Base-by-base conservation (phyloP, 2,113 vertebrate species). In the Tursiops truncatus region DNA sequence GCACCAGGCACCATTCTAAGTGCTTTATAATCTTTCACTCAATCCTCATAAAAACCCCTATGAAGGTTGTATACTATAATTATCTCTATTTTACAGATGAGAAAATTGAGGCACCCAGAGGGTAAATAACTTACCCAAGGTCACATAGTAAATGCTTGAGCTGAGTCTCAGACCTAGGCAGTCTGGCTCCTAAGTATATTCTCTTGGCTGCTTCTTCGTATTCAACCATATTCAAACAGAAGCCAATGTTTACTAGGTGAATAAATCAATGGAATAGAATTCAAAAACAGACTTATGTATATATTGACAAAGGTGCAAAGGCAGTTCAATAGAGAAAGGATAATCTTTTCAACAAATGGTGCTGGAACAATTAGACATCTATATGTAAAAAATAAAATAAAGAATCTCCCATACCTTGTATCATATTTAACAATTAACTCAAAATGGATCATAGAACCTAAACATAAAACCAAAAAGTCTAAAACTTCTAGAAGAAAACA, bases 251-350 rank as follows among this genome's bases (percentile, higher is more conserved):
- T 87, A 91, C 67, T 44, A 88, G 71, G 14, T 38, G 23, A 18
- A 79, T 41, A 91, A 91, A 94, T 76, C 67, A 91, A 76, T 53
- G 21, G 8, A 65, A 86, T 8, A 88, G n/a, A 67, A 85, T 87
- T 73, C 25, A 91, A 91, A 90, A 96, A 67, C 7, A 91, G 63
- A 70, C 56, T 56, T 92, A 33, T 21, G 44, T 67, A 73, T 81
- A 73, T 28, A 81, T 15, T 77, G 60, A 76, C 91, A 94, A 85
- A 90, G 41, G 63, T 90, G 28, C 44, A 21, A 93, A 89, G 47
- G 60, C 60, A 96, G 86, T 65, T 67, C 71, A 91, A 81, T 47
- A 93, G 14, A 92, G 47, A 92, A 95, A 89, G 28, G n/a, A 70
- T 38, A 81, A 44, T 67, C 70, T 76, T 92, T 93, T 76, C 33